These are phyloP conservation scores for Hypomecis punctinalis DNA, from an alignment of 2,888 invertebrate species.

Conservation along the genomic window DNA sequence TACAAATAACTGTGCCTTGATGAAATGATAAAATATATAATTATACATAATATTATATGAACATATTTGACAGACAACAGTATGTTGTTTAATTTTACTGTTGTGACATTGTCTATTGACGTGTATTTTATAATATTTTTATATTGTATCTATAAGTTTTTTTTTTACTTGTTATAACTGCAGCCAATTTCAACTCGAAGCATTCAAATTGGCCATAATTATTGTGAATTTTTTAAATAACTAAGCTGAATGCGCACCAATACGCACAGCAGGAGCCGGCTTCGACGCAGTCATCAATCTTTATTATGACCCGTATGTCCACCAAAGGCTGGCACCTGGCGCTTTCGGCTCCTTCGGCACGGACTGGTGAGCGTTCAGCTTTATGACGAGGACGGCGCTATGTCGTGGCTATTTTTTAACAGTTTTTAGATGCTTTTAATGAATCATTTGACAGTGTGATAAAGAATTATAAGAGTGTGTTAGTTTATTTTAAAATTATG, in stretches of 20 bases:
- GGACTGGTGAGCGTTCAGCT: no score
- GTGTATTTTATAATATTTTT: not conserved
- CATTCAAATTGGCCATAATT: no score
- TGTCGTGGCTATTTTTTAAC: no score
- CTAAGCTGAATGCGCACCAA: no score
- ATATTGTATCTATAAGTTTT: not conserved
- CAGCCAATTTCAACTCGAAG: no score
- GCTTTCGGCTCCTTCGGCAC: no score
- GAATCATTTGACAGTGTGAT: not conserved
- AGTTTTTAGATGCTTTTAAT: not conserved
- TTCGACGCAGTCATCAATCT: no score
- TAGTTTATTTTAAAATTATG: conserved; percentile 22
- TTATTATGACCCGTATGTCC: no score
- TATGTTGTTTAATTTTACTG: not conserved
- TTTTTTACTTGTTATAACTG: not conserved
- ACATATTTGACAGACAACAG: conserved; percentile 9
- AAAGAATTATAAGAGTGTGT: conserved; percentile 2
- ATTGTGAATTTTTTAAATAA: no score
- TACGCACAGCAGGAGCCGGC: no score
- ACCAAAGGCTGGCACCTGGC: no score
- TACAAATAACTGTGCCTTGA: conserved; percentile 69
- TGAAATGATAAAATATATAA: conserved; percentile 25
- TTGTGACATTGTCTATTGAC: not conserved
- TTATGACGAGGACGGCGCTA: no score
- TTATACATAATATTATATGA: conserved; percentile 3